Conservation (phyloP, 1,140 invertebrate genomes). For the Drosophila nigromelanica region DNA sequence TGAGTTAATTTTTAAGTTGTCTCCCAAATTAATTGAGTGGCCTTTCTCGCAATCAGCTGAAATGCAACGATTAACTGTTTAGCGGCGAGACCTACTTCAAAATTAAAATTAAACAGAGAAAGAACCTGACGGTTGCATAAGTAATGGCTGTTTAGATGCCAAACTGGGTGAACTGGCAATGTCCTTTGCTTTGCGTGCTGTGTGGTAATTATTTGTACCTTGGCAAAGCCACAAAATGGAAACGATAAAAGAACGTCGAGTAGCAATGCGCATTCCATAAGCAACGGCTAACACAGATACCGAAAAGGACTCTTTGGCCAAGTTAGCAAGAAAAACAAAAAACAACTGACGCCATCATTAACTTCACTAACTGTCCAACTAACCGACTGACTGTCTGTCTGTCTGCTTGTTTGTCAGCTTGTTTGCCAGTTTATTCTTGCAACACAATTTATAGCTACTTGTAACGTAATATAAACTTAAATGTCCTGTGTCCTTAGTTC, state of each 20-base stretch:
- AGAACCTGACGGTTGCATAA: conserved; percentile 22
- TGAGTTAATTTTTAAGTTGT: conserved; percentile 15
- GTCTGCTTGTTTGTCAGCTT: conserved; percentile 39
- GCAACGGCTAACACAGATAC: conserved; percentile 29
- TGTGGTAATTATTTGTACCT: conserved; percentile 53
- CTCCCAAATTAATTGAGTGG: conserved; percentile 30
- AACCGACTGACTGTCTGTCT: conserved; percentile 31
- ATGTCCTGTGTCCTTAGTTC: conserved; percentile 24
- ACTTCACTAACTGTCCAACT: conserved; percentile 47
- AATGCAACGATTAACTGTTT: conserved; percentile 21
- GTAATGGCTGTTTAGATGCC: conserved; percentile 16
- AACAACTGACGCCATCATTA: conserved; percentile 62
- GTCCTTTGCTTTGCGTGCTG: conserved; percentile 57
- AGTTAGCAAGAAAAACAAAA: conserved; percentile 23
- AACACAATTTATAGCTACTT: conserved; percentile 70
- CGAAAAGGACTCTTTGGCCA: conserved; percentile 16
- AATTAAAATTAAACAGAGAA: conserved; percentile 59
- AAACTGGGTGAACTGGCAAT: conserved; percentile 33
- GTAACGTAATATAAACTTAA: conserved; percentile 43
- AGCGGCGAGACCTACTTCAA: conserved; percentile 42
- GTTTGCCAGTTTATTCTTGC: conserved; percentile 26
- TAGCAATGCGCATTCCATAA: conserved; percentile 40
- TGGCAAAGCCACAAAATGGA: conserved; percentile 36
- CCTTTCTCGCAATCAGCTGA: conserved; percentile 16
- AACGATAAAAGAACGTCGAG: conserved; percentile 43